These are phyloP conservation scores for Zaprionus kolodkinae DNA, from an alignment of 1,140 invertebrate genomes.

Conservation along the genomic window DNA sequence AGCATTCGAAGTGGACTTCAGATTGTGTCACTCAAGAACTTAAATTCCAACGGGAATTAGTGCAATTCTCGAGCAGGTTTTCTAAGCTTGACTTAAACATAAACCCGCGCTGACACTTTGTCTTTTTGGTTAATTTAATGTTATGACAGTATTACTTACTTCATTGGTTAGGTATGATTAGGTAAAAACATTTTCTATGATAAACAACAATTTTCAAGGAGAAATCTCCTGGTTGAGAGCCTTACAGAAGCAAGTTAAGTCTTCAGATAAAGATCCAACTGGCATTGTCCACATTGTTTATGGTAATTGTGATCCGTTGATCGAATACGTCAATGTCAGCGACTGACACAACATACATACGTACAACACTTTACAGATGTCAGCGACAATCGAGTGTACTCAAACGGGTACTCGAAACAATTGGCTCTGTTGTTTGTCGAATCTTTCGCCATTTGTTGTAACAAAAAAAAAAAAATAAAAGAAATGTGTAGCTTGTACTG, in stretches of 20 bases:
- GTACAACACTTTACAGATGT: constrained; percentile 76
- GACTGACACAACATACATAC: constrained; percentile 40
- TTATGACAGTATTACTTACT: constrained; percentile 1
- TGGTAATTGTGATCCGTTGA: constrained; percentile 56
- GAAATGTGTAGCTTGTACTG: constrained; percentile 28
- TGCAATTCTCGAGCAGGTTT: background rate
- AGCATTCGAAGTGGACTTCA: background rate
- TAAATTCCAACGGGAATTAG: background rate
- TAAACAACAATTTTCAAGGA: background rate
- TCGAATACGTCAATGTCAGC: constrained; percentile 73
- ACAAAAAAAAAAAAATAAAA: background rate
- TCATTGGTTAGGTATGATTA: background rate
- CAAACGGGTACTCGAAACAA: background rate
- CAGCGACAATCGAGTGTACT: constrained; percentile 14
- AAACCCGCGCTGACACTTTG: background rate
- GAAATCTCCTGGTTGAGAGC: background rate
- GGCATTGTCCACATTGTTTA: constrained; percentile 55
- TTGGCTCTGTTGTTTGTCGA: constrained; percentile 28
- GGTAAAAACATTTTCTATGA: too few species aligned
- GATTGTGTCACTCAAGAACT: background rate
- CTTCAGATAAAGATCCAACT: constrained; percentile 14
- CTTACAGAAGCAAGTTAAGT: background rate
- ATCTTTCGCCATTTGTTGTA: constrained; percentile 35
- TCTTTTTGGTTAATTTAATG: background rate
- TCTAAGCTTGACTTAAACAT: background rate